Percentiles rank a stretch among this genome's conserved stretches.
Evolutionary conservation across 2,888 invertebrate species (phyloP).

Genomic region (Mantis religiosa): DNA sequence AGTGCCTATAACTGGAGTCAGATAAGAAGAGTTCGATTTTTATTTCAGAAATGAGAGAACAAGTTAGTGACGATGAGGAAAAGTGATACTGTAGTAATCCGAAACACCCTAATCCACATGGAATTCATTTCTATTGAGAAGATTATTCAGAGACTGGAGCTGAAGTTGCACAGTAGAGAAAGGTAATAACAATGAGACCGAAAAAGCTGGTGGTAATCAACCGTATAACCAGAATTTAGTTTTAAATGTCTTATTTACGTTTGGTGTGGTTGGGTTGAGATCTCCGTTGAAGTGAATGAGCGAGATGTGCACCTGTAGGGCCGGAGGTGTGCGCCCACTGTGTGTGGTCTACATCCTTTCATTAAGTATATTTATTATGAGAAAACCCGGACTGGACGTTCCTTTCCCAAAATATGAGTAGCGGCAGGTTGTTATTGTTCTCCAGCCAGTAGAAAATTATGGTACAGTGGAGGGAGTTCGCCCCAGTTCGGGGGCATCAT

Average conservation of each 20-base stretch:
- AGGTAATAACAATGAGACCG: not conserved
- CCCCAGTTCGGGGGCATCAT: not conserved
- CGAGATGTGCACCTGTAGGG: not conserved
- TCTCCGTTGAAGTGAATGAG: not conserved
- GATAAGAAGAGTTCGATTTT: too few relatives aligned
- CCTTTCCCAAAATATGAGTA: not conserved
- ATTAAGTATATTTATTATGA: not conserved
- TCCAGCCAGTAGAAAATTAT: not conserved
- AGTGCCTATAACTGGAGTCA: too few relatives aligned
- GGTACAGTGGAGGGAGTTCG: not conserved
- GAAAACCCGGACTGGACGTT: not conserved
- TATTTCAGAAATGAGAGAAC: too few relatives aligned
- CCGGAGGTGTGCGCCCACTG: not conserved
- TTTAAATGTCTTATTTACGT: not conserved
- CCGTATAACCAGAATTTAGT: not conserved
- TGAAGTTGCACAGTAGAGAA: not conserved
- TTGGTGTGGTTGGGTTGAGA: not conserved
- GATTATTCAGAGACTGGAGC: too few relatives aligned
- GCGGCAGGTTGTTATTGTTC: not conserved
- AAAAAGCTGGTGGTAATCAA: too few relatives aligned
- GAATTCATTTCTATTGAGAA: too few relatives aligned
- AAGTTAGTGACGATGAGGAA: too few relatives aligned
- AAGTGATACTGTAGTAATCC: too few relatives aligned
- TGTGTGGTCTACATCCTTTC: not conserved
- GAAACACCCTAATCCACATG: too few relatives aligned